phyloP scores from a whole-genome alignment of 2,113 vertebrate species.

The Thymallus thymallus region DNA sequence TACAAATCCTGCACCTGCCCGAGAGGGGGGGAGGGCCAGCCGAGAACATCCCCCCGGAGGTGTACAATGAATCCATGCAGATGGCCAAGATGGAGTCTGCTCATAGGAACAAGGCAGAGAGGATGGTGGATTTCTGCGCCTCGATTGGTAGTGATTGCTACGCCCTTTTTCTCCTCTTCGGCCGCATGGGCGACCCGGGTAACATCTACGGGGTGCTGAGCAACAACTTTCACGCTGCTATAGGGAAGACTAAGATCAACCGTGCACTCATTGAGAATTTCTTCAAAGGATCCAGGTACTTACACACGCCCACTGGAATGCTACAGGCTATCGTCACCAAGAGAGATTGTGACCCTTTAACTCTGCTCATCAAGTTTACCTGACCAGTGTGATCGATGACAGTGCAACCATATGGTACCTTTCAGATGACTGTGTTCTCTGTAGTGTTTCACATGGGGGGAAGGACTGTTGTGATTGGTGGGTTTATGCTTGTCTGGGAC shows the following conservation, averaged over 20 bases:
- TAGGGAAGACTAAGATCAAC: constrained; percentile 61
- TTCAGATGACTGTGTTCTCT: too few relatives aligned
- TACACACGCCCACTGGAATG: constrained; percentile 66
- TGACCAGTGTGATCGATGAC: constrained; percentile 34
- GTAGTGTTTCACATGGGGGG: too few relatives aligned
- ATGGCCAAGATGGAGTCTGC: constrained; percentile 58
- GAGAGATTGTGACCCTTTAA: constrained; percentile 53
- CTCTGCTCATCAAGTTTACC: constrained; percentile 72
- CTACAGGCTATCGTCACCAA: constrained; percentile 62
- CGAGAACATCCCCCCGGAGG: not conserved
- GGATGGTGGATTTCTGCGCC: constrained; percentile 70
- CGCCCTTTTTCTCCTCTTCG: constrained; percentile 74
- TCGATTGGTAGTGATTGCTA: constrained; percentile 75
- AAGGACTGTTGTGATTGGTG: too few relatives aligned
- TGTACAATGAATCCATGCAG: constrained; percentile 46
- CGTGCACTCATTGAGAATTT: constrained; percentile 67
- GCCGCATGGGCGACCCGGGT: constrained; percentile 53
- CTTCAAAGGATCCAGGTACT: constrained; percentile 66
- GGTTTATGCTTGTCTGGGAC: too few relatives aligned
- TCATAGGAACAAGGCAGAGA: constrained; percentile 56
- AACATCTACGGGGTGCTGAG: constrained; percentile 73
- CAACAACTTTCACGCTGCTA: constrained; percentile 70
- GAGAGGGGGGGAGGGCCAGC: constrained; percentile 26
- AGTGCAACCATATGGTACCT: too few relatives aligned
- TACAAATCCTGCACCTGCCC: constrained; percentile 63